Evolutionary conservation across 2,888 invertebrate genomes (phyloP).

Genomic region (Lithophane ornitopus): DNA sequence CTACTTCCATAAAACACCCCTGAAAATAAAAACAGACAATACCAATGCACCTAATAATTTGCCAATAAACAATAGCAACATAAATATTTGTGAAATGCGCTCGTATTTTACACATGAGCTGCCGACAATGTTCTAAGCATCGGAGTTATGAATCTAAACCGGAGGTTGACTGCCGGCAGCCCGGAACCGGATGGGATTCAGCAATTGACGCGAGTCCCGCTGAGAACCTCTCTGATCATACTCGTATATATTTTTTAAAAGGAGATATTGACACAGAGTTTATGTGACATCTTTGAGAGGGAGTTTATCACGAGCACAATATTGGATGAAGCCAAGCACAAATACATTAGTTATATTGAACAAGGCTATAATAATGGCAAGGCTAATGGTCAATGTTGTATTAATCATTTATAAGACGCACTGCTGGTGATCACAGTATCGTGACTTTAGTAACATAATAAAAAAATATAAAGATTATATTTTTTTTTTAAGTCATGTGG

Average conservation of each 20-base stretch:
- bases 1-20: not conserved
- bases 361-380: too few species aligned
- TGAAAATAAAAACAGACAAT: conserved; percentile 18
- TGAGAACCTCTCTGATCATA: conserved; percentile 74
- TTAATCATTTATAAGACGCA: not conserved
- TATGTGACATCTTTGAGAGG: conserved; percentile 63
- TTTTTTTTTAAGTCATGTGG: too few species aligned
- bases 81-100: conserved; percentile 76
- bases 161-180: conserved; percentile 78
- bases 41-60: conserved; percentile 65
- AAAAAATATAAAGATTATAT: not conserved
- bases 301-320: conserved; percentile 9
- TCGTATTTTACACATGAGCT: conserved; percentile 79
- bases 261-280: conserved; percentile 73
- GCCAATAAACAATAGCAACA: conserved; percentile 70
- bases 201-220: conserved; percentile 86
- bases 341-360: not conserved
- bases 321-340: too few species aligned
- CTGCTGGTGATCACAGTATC: not conserved
- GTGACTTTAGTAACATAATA: not conserved
- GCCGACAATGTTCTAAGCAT: conserved; percentile 80
- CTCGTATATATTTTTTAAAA: conserved; percentile 71
- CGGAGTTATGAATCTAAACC: conserved; percentile 82
- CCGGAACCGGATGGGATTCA: conserved; percentile 88
- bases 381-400: not conserved